Base-by-base conservation (phyloP, 1,140 invertebrate species). In the Atta cephalotes region DNA sequence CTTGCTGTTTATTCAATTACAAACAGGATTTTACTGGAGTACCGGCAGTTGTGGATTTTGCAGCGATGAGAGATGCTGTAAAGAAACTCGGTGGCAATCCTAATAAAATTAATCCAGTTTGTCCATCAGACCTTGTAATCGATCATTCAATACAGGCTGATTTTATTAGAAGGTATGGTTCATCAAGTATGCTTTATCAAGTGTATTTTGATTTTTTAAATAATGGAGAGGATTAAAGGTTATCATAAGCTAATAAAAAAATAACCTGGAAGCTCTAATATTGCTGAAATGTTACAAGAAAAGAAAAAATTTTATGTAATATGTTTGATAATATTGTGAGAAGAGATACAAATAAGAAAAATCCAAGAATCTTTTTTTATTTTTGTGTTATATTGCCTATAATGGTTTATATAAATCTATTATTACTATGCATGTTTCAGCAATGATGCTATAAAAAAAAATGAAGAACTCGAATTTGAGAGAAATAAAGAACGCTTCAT, bases 101-200 rank as follows among this genome's bases (percentile, higher is more conserved):
- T 3, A 96, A 98, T 86, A 98, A 98, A 95, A 99, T 99, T 88
- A 99, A 99, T 95, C 99, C 99, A 2, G 97, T 99, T 65, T 99
- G 99, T 94, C 99, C 99, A 7, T 98, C 98, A 3, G 99, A 99
- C 96, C 96, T 99, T 79, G 99, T 99, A 56, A 99, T 99, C 89
- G 99, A 99, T 96, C 99, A 99, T 95, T 99, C 99, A 0, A 97
- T 99, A 66, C 99, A 99, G 96, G 99, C 99, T 31, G 99, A 99
- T 95, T 99, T 98, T 93, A 97, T 97, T 9, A 96, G 98, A 95
- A 97, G 97, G 98, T 99, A 96, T 96, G 39, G 6, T 84, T 90
- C 39, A 68, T 70, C 5, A 35, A 35, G 31, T 35, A 35, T 86
- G 39, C 16, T 71, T 58, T 58, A 58, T 3, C 53, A 76, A 63